These are phyloP conservation scores for Chamaetylas fuelleborni DNA, from an alignment of 2,113 vertebrate genomes.

Conservation along the genomic window DNA sequence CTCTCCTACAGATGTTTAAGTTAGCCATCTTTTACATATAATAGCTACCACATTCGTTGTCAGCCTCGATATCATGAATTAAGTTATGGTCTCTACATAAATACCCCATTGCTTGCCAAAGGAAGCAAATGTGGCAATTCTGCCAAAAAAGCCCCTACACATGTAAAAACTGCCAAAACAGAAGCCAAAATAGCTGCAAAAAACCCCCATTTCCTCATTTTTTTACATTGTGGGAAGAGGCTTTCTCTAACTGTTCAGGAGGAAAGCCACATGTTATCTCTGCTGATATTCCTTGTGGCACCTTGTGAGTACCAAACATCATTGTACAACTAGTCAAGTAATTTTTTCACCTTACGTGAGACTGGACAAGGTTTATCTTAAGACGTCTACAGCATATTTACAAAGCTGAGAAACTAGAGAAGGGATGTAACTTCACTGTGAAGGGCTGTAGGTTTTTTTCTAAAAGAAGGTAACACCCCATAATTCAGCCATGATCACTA, in stretches of 20 bases:
- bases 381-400: background rate
- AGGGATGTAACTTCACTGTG: background rate
- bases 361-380: background rate
- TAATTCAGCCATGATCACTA: background rate
- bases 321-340: background rate
- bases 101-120: no score
- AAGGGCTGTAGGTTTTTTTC: background rate
- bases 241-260: background rate
- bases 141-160: background rate
- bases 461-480: background rate
- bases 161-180: background rate
- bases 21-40: background rate
- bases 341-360: background rate
- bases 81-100: background rate
- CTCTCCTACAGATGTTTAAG: background rate
- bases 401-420: background rate
- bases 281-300: background rate
- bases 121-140: no score
- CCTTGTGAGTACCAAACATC: background rate
- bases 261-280: accelerated
- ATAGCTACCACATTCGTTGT: background rate
- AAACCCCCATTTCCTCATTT: background rate
- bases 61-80: accelerated
- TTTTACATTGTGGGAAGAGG: background rate
- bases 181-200: background rate